phyloP scores from a whole-genome alignment of 1,140 invertebrate species.

The Tetragnatha versicolor region DNA sequence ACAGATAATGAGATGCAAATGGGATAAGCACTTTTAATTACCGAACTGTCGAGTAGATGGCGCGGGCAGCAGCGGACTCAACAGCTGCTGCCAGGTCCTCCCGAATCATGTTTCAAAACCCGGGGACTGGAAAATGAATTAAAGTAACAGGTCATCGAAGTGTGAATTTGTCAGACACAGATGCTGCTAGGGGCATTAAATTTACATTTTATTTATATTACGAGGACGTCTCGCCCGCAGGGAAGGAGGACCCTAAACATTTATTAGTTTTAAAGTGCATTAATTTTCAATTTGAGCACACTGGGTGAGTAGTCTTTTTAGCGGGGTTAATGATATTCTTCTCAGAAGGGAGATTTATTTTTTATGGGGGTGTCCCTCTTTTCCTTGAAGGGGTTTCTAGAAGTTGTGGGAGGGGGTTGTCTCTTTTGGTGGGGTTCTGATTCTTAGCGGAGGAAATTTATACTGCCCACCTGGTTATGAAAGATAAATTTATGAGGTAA shows the following conservation, averaged over 20 bases:
- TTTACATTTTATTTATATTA: conserved; percentile 11
- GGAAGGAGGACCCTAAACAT: not conserved
- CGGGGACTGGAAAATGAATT: not conserved
- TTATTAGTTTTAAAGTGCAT: conserved; percentile 14
- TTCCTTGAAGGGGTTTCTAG: no score
- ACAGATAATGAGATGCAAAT: not conserved
- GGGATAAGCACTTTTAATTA: conserved; percentile 5
- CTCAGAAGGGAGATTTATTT: no score
- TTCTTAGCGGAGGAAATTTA: no score
- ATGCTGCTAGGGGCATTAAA: conserved; percentile 1
- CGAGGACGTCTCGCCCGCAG: not conserved
- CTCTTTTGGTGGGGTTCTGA: no score
- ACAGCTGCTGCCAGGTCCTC: conserved; percentile 18
- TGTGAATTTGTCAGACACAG: conserved; percentile 12
- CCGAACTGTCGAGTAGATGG: not conserved
- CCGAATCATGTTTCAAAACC: conserved; percentile 23
- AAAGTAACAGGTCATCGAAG: conserved; percentile 13
- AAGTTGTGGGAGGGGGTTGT: no score
- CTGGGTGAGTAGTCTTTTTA: no score
- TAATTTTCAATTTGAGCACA: conserved; percentile 16
- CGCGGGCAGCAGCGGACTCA: not conserved
- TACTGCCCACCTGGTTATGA: no score
- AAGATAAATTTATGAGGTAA: no score
- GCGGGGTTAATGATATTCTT: no score
- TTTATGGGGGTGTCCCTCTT: no score